phyloP scores from a whole-genome alignment of 1,140 invertebrate genomes.

The Heliothis virescens region DNA sequence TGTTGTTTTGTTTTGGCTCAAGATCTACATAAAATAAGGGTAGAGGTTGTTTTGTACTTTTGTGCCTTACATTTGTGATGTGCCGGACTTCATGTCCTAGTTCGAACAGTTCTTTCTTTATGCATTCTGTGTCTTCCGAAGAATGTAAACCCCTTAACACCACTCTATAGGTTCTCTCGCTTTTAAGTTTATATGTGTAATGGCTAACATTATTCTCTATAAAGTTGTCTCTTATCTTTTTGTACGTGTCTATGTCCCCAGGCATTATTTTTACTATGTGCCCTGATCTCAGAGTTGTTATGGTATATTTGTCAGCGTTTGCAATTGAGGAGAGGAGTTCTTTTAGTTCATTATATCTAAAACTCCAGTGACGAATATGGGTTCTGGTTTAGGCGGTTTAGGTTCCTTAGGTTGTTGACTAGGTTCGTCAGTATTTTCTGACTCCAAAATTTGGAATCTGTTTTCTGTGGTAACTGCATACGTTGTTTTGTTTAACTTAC shows the following conservation, averaged over 20 bases:
- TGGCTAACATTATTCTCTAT: slow-evolving; percentile 57
- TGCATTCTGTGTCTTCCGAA: slow-evolving; percentile 59
- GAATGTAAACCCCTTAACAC: slow-evolving; percentile 67
- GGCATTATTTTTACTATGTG: slow-evolving; percentile 59
- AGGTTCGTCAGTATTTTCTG: slow-evolving; percentile 1
- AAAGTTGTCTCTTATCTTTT: slow-evolving; percentile 54
- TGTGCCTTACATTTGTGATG: slow-evolving; percentile 57
- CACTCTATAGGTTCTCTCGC: slow-evolving; percentile 67
- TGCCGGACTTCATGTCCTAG: slow-evolving; percentile 61
- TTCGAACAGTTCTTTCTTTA: slow-evolving; percentile 60
- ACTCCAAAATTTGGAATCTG: slow-evolving; percentile 42
- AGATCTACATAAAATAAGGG: slow-evolving; percentile 60
- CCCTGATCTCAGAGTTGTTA: slow-evolving; percentile 56
- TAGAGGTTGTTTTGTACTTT: slow-evolving; percentile 56
- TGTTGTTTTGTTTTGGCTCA: slow-evolving; percentile 61
- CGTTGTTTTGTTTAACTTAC: slow-evolving; percentile 22
- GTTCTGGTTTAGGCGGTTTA: slow-evolving; percentile 55
- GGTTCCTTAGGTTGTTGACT: not conserved
- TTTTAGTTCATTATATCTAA: slow-evolving; percentile 50
- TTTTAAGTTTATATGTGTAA: slow-evolving; percentile 72
- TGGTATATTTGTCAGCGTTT: slow-evolving; percentile 48
- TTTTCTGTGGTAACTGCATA: slow-evolving; percentile 40
- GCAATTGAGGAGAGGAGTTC: slow-evolving; percentile 43
- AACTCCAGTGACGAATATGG: slow-evolving; percentile 61
- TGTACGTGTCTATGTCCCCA: slow-evolving; percentile 53